Evolutionary conservation across 92 coral and sea anemone genomes (phyloP).

Genomic region (Phenganax marumi): DNA sequence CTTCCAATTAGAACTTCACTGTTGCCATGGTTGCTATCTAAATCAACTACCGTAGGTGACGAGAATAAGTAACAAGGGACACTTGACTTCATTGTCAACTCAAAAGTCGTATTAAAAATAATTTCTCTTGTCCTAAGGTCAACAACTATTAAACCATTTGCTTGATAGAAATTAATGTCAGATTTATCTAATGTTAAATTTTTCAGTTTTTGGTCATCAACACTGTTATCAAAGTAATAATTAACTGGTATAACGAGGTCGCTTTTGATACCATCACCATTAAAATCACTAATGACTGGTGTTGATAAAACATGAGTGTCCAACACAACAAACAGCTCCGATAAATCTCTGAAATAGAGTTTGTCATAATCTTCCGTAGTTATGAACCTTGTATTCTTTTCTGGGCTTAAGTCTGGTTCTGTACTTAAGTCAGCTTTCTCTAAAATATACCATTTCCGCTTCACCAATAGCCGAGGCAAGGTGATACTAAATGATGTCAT

Average conservation of each 20-base stretch:
- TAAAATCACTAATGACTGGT: slow-evolving; percentile 85
- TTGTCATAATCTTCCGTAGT: slow-evolving; percentile 8
- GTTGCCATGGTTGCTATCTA: slow-evolving; percentile 27
- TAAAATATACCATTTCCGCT: slow-evolving; percentile 28
- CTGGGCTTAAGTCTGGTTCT: slow-evolving; percentile 10
- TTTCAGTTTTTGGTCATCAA: background rate
- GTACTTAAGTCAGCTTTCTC: background rate
- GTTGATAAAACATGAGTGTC: slow-evolving; percentile 91
- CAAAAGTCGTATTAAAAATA: slow-evolving; percentile 58
- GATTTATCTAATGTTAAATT: slow-evolving; percentile 25
- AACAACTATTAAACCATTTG: slow-evolving; percentile 68
- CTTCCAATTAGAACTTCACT: slow-evolving; percentile 60
- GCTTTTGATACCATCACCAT: slow-evolving; percentile 70
- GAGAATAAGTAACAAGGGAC: slow-evolving; percentile 70
- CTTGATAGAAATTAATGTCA: slow-evolving; percentile 62
- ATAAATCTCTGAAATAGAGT: background rate
- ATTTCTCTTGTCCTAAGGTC: slow-evolving; percentile 58
- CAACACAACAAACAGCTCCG: slow-evolving; percentile 55
- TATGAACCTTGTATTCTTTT: slow-evolving; percentile 19
- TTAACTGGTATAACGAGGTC: slow-evolving; percentile 79
- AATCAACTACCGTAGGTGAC: slow-evolving; percentile 59
- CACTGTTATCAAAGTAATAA: slow-evolving; percentile 75
- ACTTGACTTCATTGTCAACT: slow-evolving; percentile 76
- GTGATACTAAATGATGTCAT: slow-evolving; percentile 55
- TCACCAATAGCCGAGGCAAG: slow-evolving; percentile 16